Conservation (phyloP, 2,888 invertebrate genomes). For the Tanaodytes sp. region DNA sequence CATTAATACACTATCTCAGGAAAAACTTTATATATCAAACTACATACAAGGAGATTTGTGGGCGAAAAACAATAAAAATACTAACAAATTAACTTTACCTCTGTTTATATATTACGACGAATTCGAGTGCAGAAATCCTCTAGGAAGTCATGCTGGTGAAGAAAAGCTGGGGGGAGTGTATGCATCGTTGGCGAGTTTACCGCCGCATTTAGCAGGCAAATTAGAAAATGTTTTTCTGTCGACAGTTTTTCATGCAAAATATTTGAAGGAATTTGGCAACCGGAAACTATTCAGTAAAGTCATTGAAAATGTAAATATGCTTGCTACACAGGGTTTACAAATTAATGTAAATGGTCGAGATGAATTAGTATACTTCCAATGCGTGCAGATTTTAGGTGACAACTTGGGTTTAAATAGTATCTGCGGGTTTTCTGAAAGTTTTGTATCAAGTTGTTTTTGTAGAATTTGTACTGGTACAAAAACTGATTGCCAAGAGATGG, state of each 20-base stretch:
- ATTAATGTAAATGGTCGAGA: background rate
- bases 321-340: background rate
- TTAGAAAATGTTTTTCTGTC: slow-evolving; percentile 2
- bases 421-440: slow-evolving; percentile 16
- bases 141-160: slow-evolving; percentile 10
- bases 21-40: no score
- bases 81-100: background rate
- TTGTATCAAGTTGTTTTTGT: slow-evolving; percentile 4
- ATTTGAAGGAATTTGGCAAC: background rate
- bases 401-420: slow-evolving; percentile 36
- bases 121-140: background rate
- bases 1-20: no score
- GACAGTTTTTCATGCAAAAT: background rate
- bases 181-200: background rate
- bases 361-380: slow-evolving; percentile 29
- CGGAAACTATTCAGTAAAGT: background rate
- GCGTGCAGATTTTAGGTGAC: slow-evolving; percentile 44
- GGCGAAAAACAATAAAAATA: background rate
- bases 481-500: slow-evolving; percentile 3
- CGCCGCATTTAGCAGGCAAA: background rate
- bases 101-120: background rate
- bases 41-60: background rate
- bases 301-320: slow-evolving; percentile 3
- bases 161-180: slow-evolving; percentile 1
- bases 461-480: slow-evolving; percentile 3